phyloP scores from a whole-genome alignment of 2,797 vertebrate genomes.

The Xerus rutilus region DNA sequence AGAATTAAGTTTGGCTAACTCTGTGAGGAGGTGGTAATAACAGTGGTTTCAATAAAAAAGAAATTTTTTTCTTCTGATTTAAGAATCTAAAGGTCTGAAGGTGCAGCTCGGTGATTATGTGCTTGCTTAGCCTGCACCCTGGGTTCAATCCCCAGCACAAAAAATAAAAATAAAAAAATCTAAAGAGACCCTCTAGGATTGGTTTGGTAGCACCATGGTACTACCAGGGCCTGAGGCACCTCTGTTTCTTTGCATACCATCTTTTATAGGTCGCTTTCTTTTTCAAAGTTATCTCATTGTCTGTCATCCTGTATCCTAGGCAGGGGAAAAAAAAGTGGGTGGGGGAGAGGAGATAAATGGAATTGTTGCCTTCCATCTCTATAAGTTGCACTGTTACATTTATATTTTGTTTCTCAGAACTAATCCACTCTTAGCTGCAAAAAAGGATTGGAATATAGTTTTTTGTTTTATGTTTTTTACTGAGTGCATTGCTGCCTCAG shows the following conservation, averaged over 20 bases:
- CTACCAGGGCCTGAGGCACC: not conserved
- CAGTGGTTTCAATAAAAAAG: constrained; percentile 58
- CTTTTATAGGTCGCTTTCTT: constrained; percentile 22
- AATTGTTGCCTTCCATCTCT: not conserved
- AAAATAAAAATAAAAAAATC: not conserved
- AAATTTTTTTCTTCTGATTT: not conserved
- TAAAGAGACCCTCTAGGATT: not conserved
- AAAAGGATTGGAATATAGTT: not conserved
- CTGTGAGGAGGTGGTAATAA: not conserved
- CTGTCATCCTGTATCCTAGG: not conserved
- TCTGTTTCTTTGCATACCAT: not conserved
- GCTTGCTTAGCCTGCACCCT: not conserved
- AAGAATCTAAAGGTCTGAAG: not conserved
- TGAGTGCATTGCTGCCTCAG: not conserved
- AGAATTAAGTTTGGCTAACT: constrained; percentile 24
- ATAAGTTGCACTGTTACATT: not conserved
- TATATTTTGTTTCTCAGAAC: constrained; percentile 27
- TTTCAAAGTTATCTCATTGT: constrained; percentile 1
- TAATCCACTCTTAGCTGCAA: not conserved
- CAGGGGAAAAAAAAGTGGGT: not conserved
- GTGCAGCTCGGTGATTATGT: not conserved
- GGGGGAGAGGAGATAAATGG: not conserved
- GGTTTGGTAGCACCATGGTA: not conserved
- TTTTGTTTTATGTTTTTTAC: not conserved
- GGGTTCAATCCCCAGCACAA: not conserved